Conservation (phyloP, 2,888 invertebrate species). For the Drosophila kokeensis region DNA sequence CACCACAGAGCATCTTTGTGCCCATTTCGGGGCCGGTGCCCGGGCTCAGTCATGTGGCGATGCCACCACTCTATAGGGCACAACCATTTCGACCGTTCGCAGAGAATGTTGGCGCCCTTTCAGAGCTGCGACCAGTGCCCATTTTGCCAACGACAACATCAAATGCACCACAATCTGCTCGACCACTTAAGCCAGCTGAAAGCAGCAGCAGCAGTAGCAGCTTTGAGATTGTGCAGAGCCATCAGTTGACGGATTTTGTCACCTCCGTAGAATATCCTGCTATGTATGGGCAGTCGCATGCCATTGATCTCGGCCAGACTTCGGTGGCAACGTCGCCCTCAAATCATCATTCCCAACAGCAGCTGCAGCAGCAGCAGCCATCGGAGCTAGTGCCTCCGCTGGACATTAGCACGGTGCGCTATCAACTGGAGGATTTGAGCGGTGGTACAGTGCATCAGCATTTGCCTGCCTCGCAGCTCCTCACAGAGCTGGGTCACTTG, state of each 20-base stretch:
- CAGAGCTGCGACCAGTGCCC: conserved; percentile 76
- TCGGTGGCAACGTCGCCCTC: conserved; percentile 86
- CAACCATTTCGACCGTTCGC: conserved; percentile 85
- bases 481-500: conserved; percentile 74
- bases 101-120: conserved; percentile 79
- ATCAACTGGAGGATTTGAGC: conserved; percentile 74
- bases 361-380: conserved; percentile 8
- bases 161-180: conserved; percentile 18
- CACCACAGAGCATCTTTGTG: conserved; percentile 58
- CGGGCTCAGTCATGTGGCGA: conserved; percentile 87
- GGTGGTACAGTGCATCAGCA: conserved; percentile 72
- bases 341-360: conserved; percentile 38
- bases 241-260: conserved; percentile 89
- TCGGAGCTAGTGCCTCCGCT: conserved; percentile 17
- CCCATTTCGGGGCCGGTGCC: conserved; percentile 88
- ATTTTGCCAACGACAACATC: conserved; percentile 38
- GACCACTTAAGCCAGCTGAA: not conserved
- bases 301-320: conserved; percentile 86
- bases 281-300: conserved; percentile 87
- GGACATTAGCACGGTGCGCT: conserved; percentile 69
- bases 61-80: conserved; percentile 88
- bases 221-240: conserved; percentile 86
- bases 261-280: conserved; percentile 91
- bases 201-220: conserved; percentile 49
- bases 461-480: conserved; percentile 78